phyloP scores from a whole-genome alignment of 1,140 invertebrate species.

The Cotesia vestalis region DNA sequence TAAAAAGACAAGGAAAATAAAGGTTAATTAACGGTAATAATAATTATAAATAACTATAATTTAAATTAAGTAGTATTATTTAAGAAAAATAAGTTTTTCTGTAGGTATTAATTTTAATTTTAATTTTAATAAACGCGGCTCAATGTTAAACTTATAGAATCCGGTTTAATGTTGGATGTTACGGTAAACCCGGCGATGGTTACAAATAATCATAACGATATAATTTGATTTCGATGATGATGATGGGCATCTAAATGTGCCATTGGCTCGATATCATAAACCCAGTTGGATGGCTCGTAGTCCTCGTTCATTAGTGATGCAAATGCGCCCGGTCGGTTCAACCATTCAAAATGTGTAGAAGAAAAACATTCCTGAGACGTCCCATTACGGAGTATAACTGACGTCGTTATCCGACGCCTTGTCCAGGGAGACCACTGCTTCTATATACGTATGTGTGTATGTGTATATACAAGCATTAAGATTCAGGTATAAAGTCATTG shows the following conservation, averaged over 20 bases:
- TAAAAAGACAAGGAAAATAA: no score
- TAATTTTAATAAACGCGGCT: no score
- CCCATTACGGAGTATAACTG: constrained; percentile 42
- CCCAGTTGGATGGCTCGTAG: constrained; percentile 26
- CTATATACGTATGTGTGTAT: constrained; percentile 3
- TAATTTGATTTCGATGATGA: constrained; percentile 41
- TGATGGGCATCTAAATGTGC: constrained; percentile 28
- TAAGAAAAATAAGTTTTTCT: no score
- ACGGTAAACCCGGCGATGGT: neutral
- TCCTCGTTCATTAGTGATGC: constrained; percentile 43
- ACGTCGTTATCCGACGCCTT: constrained; percentile 43
- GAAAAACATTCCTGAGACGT: constrained; percentile 37
- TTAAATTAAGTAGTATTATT: no score
- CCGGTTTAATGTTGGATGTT: no score
- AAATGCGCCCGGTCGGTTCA: constrained; percentile 40
- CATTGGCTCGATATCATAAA: constrained; percentile 29
- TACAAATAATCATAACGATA: constrained; percentile 25
- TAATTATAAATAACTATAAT: no score
- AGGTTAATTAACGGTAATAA: no score
- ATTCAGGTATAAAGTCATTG: no score
- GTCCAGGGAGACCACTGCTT: constrained; percentile 33
- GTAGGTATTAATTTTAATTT: no score
- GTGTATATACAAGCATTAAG: neutral
- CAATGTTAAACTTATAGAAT: no score
- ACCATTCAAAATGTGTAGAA: constrained; percentile 39